Conservation (phyloP, 2,113 vertebrate genomes). For the Toxotes chatareus region DNA sequence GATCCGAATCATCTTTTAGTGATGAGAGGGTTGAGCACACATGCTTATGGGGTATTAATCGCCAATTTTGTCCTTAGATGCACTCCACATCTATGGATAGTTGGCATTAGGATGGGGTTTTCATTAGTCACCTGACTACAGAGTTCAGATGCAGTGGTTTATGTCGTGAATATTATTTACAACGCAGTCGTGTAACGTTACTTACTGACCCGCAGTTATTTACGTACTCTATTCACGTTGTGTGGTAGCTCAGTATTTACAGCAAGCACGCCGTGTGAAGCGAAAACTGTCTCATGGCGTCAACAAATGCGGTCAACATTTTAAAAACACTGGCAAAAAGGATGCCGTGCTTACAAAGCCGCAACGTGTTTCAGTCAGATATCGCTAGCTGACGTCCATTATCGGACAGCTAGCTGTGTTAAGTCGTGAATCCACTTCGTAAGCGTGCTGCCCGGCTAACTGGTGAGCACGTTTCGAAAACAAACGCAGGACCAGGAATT, state of each 20-base stretch:
- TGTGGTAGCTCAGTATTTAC: not conserved
- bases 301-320: not conserved
- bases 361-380: conserved; percentile 70
- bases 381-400: conserved; percentile 66
- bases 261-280: conserved; percentile 7
- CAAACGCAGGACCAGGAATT: conserved; percentile 14
- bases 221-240: conserved; percentile 14
- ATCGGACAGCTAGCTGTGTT: conserved; percentile 72
- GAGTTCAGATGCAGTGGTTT: conserved; percentile 26
- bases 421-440: conserved; percentile 27
- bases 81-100: conserved; percentile 52
- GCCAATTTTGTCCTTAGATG: conserved; percentile 65
- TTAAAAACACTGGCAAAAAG: conserved; percentile 12
- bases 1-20: not conserved
- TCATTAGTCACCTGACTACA: not conserved
- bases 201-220: conserved; percentile 9
- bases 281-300: conserved; percentile 16
- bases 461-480: conserved; percentile 59
- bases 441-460: conserved; percentile 56
- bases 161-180: conserved; percentile 59
- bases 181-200: not conserved
- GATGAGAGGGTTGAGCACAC: conserved; percentile 8
- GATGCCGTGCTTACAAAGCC: conserved; percentile 63
- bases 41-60: conserved; percentile 16
- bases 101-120: conserved; percentile 7